phyloP scores from a whole-genome alignment of 2,888 invertebrate species.

The Aspidiotus rigidus region DNA sequence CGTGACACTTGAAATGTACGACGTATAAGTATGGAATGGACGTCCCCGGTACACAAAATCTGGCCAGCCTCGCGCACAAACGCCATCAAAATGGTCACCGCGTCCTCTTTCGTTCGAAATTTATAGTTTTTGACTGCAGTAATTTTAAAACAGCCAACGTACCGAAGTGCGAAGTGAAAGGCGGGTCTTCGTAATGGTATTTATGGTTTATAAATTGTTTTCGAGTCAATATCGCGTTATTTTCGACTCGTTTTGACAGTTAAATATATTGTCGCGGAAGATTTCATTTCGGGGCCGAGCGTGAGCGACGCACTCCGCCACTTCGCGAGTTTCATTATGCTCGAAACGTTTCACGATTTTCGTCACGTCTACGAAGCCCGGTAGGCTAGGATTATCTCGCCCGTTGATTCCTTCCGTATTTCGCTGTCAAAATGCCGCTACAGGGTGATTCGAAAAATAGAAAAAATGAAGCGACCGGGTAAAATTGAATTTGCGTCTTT shows the following conservation, averaged over 20 bases:
- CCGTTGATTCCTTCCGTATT: neutral
- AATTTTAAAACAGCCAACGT: too few species aligned
- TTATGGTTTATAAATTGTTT: constrained; percentile 21
- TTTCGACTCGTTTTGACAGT: constrained; percentile 19
- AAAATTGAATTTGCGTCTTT: too few species aligned
- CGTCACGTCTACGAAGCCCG: constrained; percentile 19
- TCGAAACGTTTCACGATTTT: constrained; percentile 19
- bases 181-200: neutral
- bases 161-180: too few species aligned
- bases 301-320: neutral
- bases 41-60: too few species aligned
- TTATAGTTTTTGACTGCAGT: too few species aligned
- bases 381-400: constrained; percentile 19
- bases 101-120: too few species aligned
- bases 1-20: too few species aligned
- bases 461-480: neutral
- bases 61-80: too few species aligned
- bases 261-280: constrained; percentile 24
- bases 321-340: constrained; percentile 13
- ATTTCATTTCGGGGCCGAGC: constrained; percentile 21
- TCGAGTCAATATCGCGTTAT: constrained; percentile 17
- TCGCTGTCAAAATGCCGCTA: neutral
- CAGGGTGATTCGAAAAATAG: constrained; percentile 9
- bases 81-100: too few species aligned
- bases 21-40: too few species aligned